Base-by-base conservation (phyloP, 35 echinoderm and acorn worm genomes). In the Anneissia japonica region DNA sequence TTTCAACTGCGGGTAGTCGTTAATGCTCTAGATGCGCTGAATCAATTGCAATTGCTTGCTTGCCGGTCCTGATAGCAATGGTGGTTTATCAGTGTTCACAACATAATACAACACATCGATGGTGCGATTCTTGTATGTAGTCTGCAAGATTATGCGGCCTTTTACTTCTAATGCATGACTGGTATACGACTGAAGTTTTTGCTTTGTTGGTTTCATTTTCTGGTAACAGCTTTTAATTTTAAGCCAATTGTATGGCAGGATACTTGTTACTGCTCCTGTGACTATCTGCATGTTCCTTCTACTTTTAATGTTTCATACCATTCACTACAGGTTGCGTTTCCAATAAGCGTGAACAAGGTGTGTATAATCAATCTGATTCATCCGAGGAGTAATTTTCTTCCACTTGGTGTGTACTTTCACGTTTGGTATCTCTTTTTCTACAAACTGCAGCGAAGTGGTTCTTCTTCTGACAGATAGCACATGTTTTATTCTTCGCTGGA, bases 371-470 rank as follows among this genome's bases (percentile, higher is more conserved):
- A 40, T 38, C 12, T 43, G 38, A 31, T 14, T 5, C 33, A 10
- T 79, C 77, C 30, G 51, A n/a, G 51, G 12, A 64, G 51, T 64
- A 12, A 28, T 12, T 14, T 38, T 81, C 37, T 72, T 84, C n/a
- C 0, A 89, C 38, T 35, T 36, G 34, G 75, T 89, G 40, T 74
- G 72, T n/a, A n/a, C 55, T 40, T n/a, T n/a, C n/a, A n/a, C n/a
- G n/a, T n/a, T n/a, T n/a, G n/a, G 84, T 34, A 12, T 41, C 76
- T 32, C 12, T 33, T 34, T 37, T 88, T 19, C 83, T 72, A 35
- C 93, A 92, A 14, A 92, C 74, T 16, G 77, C 30, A 36, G 87
- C 87, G 74, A 97, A 97, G 36, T 92, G 87, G 32, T 84, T 97
- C 16, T 2, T 39, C 77, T 90, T 90, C 12, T 88, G 34, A 43